Percentiles rank a stretch among this genome's conserved stretches.
Conservation (phyloP, 2,113 vertebrate species). For the Aptenodytes forsteri region DNA sequence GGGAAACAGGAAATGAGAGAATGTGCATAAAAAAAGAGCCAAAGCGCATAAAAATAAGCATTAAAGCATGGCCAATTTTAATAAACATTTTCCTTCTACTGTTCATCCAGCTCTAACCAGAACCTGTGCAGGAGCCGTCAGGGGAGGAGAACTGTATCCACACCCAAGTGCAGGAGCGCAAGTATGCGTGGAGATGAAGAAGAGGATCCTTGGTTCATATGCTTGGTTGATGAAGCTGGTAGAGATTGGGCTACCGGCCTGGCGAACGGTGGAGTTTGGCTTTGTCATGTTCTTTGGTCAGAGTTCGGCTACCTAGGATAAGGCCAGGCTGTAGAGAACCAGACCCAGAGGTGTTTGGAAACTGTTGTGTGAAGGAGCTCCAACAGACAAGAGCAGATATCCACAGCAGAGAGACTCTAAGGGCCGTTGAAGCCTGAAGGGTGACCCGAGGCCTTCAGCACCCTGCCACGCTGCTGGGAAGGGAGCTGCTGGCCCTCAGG, state of each 20-base stretch:
- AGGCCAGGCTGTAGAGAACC: neutral
- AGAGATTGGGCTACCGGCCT: neutral
- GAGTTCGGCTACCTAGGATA: neutral
- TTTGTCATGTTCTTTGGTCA: neutral
- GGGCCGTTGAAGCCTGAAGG: neutral
- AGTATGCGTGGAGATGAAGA: neutral
- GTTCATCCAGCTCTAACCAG: neutral
- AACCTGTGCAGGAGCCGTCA: neutral
- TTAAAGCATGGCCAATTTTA: neutral
- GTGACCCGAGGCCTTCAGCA: neutral
- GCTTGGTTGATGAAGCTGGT: neutral
- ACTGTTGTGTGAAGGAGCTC: neutral
- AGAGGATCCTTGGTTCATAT: neutral
- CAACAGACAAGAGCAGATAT: neutral
- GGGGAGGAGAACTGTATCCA: neutral
- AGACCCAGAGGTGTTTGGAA: neutral
- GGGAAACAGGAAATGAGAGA: neutral
- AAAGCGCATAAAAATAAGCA: neutral
- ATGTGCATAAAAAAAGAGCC: neutral
- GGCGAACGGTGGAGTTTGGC: neutral
- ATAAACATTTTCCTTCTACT: neutral
- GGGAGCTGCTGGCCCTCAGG: neutral
- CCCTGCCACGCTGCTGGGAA: neutral
- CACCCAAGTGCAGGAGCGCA: accelerated
- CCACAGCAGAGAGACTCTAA: neutral